Conservation (phyloP, 2,113 vertebrate genomes). For the Eidolon helvum region DNA sequence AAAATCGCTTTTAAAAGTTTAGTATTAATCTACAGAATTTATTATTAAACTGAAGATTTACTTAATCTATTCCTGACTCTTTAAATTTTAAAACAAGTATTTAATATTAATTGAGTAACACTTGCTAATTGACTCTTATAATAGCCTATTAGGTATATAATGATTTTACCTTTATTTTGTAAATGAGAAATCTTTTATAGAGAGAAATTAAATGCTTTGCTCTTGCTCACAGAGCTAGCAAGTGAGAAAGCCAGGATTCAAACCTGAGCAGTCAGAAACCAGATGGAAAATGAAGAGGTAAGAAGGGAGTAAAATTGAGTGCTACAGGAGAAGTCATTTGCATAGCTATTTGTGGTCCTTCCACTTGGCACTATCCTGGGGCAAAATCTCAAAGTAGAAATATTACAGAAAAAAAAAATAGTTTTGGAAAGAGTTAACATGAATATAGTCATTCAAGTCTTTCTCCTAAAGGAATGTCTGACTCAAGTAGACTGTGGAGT, state of each 20-base stretch:
- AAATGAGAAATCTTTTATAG: background rate
- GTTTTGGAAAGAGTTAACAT: background rate
- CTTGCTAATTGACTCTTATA: background rate
- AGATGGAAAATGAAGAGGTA: background rate
- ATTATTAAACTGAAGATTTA: background rate
- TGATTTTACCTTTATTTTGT: background rate
- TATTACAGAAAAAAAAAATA: background rate
- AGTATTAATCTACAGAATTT: background rate
- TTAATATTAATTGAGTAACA: background rate
- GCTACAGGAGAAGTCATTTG: background rate
- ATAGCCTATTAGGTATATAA: background rate
- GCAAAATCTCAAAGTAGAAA: background rate
- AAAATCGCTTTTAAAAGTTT: background rate
- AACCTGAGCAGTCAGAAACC: background rate
- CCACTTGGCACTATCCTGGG: background rate
- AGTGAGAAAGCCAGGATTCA: background rate
- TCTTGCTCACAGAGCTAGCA: background rate
- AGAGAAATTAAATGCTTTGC: background rate
- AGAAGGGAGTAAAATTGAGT: background rate
- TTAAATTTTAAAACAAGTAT: background rate
- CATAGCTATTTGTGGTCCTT: background rate
- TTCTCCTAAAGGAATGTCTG: background rate
- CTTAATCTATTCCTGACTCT: background rate
- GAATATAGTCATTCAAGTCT: background rate
- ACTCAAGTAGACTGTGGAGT: background rate